These are phyloP conservation scores for Caenorhabditis plicata DNA, from an alignment of 2,888 invertebrate genomes.

Conservation along the genomic window DNA sequence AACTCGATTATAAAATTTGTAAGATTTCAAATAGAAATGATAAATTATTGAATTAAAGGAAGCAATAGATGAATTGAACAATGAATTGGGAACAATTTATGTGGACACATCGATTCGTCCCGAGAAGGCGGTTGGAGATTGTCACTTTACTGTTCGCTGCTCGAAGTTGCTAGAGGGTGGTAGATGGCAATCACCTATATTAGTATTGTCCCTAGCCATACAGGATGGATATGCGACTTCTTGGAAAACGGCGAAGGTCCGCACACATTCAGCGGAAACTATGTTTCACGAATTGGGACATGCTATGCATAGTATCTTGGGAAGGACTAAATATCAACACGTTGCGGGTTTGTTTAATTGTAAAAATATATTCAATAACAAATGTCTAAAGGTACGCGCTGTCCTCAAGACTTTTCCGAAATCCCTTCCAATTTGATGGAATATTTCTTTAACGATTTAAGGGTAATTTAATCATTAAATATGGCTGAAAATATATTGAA, in stretches of 20 bases:
- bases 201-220: conserved; percentile 60
- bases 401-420: conserved; percentile 96
- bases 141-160: conserved; percentile 96
- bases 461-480: too few relatives aligned
- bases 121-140: conserved; percentile 91
- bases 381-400: too few relatives aligned
- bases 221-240: conserved; percentile 5
- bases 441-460: conserved; percentile 82
- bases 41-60: conserved; percentile 36
- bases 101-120: conserved; percentile 90
- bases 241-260: conserved; percentile 22
- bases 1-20: conserved; percentile 33
- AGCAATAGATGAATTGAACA: conserved; percentile 76
- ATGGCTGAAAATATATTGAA: too few relatives aligned
- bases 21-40: not conserved
- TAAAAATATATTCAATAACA: too few relatives aligned
- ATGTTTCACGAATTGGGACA: conserved; percentile 98
- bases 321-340: conserved; percentile 90
- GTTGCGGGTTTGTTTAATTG: too few relatives aligned
- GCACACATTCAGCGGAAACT: conserved; percentile 77
- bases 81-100: conserved; percentile 86
- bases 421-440: conserved; percentile 97
- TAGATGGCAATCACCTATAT: conserved; percentile 56
- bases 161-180: conserved; percentile 73
- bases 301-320: conserved; percentile 97